A percentile compares a stretch with the other conserved stretches of the same genome.
These are phyloP conservation scores for Aphaenogaster ashmeadi DNA, from an alignment of 1,140 invertebrate genomes.

Conservation along the genomic window DNA sequence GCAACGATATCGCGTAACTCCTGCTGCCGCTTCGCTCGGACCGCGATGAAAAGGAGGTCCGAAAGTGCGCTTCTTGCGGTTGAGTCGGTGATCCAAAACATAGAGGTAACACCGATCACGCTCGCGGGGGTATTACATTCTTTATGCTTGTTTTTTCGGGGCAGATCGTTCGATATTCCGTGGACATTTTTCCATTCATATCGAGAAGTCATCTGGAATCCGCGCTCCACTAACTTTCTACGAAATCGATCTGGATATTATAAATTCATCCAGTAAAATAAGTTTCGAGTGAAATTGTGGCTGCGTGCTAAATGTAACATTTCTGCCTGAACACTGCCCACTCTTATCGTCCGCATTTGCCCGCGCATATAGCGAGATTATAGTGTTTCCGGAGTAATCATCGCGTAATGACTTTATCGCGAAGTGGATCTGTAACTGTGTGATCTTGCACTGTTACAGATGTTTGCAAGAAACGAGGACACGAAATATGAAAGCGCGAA, in stretches of 20 bases:
- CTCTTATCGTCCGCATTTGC: conserved; percentile 24
- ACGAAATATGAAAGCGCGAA: conserved; percentile 22
- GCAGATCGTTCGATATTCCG: background rate
- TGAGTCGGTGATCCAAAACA: background rate
- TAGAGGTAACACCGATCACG: background rate
- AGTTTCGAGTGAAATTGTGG: conserved; percentile 65
- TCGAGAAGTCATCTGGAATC: conserved; percentile 43
- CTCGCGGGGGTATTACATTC: background rate
- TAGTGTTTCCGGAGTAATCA: conserved; percentile 53
- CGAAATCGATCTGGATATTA: conserved; percentile 65
- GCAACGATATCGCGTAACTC: conserved; percentile 40
- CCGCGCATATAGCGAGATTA: conserved; percentile 17
- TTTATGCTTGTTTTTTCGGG: background rate
- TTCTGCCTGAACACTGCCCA: conserved; percentile 8
- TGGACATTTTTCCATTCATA: conserved; percentile 20
- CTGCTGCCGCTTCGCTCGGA: background rate
- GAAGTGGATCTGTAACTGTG: conserved; percentile 19
- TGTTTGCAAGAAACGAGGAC: conserved; percentile 25
- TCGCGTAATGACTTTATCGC: conserved; percentile 53
- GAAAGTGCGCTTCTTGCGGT: conserved; percentile 38
- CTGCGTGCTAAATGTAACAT: conserved; percentile 4
- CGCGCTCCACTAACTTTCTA: conserved; percentile 65
- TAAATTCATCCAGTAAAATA: conserved; percentile 36
- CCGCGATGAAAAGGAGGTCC: conserved; percentile 17
- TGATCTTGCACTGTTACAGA: conserved; percentile 1